phyloP scores from a whole-genome alignment of 2,888 invertebrate genomes.

The Coenonympha glycerion region DNA sequence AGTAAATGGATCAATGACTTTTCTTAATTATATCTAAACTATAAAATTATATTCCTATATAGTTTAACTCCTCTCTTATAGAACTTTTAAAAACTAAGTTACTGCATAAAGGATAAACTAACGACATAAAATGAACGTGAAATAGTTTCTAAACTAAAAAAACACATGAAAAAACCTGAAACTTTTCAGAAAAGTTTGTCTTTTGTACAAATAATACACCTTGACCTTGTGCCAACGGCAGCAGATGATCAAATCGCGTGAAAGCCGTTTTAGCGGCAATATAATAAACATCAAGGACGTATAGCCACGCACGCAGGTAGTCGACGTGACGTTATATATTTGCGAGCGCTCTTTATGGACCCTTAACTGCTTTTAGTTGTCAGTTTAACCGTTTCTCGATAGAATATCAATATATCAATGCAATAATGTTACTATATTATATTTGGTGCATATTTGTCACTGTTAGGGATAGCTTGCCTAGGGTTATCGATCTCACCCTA shows the following conservation, averaged over 20 bases:
- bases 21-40: no score
- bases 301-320: constrained; percentile 14
- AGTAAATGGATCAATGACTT: no score
- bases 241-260: constrained; percentile 25
- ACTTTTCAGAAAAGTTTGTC: not conserved
- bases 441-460: no score
- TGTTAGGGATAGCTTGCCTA: no score
- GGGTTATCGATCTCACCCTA: no score
- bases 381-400: constrained; percentile 12
- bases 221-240: constrained; percentile 28
- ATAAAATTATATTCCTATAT: no score
- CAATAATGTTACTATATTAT: no score
- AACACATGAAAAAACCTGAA: no score
- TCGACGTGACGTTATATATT: constrained; percentile 17
- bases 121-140: no score
- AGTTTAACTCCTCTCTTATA: no score
- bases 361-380: constrained; percentile 12
- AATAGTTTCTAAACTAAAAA: not conserved
- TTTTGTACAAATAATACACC: constrained; percentile 7
- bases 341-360: constrained; percentile 13
- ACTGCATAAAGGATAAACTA: no score
- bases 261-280: constrained; percentile 7
- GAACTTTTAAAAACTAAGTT: not conserved
- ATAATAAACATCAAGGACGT: constrained; percentile 17
- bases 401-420: no score